Evolutionary conservation across 2,888 invertebrate genomes (phyloP), one percentile per base, ranked within the genome.

Genomic region (Drosophila pseudotalamancana): DNA sequence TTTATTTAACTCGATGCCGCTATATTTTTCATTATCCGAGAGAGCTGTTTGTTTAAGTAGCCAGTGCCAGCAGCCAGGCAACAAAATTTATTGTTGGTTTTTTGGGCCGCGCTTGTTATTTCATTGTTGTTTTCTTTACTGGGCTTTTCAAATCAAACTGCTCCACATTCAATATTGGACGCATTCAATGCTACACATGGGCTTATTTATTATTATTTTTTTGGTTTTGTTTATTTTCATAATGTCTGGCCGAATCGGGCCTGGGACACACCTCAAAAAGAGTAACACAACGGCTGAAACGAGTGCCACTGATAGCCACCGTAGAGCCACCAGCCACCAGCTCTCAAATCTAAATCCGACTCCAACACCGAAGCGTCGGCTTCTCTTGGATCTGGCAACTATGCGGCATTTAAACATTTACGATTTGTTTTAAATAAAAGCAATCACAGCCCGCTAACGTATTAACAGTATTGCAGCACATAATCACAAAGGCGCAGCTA

Each of bases 121-220:
- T 82, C 85, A 85, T 80, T 80, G 85, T 86, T 86, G 73, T 86
- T 86, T 82, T 83, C 77, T 65, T 82, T 57, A 31, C 63, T 67
- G 61, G 75, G 72, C 60, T 78, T 82, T 82, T 76, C 72, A 81
- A 70, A 80, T 83, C 81, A 71, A 83, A 83, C 76, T 84, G 83
- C 83, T 84, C 87, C 70, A 84, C 83, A 80, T 80, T 78, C 82
- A 81, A 81, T 84, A 87, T 84, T 78, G 73, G 72, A 74, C 72
- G 78, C 81, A 87, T 81, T 77, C 77, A 77, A 70, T 76, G 55
- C 46, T 71, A 75, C 57, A 59, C 62, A 66, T 54, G 50, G 32
- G 3, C 55, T 49, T 53, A 53, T 66, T 51, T 64, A 50, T 32
- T 57, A 42, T 66, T 45, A 48, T 23, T 48, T 29, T 60, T 39